Evolutionary conservation across 2,888 invertebrate genomes (phyloP).

Genomic region (Cinara cedri): DNA sequence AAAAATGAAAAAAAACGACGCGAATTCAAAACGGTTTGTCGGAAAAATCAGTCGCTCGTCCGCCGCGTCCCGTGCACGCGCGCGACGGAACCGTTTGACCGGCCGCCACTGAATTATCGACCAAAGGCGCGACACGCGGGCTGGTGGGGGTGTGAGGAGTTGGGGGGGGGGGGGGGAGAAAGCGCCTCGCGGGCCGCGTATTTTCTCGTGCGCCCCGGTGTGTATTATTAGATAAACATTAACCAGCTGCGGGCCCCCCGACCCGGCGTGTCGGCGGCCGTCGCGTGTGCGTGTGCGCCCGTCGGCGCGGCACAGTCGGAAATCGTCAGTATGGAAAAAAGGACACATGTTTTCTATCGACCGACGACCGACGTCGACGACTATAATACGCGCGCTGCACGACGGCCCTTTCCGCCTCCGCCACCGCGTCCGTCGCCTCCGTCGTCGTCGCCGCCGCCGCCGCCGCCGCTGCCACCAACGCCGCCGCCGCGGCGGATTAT

Average conservation of each 20-base stretch:
- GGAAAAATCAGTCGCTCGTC: background rate
- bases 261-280: background rate
- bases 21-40: too few relatives aligned
- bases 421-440: too few relatives aligned
- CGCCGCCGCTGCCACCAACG: too few relatives aligned
- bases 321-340: constrained; percentile 56
- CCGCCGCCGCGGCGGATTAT: constrained; percentile 20
- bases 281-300: constrained; percentile 6
- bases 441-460: background rate
- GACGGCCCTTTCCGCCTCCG: background rate
- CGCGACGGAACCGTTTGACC: too few relatives aligned
- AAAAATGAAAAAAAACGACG: too few relatives aligned
- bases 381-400: constrained; percentile 11
- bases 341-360: constrained; percentile 57
- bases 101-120: constrained; percentile 8
- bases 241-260: constrained; percentile 45
- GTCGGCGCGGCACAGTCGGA: constrained; percentile 40
- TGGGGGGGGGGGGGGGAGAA: constrained; percentile 17
- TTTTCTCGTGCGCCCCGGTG: constrained; percentile 22
- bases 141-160: too few relatives aligned
- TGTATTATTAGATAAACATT: constrained; percentile 56
- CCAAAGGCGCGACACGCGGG: too few relatives aligned
- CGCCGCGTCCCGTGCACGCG: background rate
- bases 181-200: constrained; percentile 18
- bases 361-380: constrained; percentile 40